Evolutionary conservation across 2,888 invertebrate species (phyloP).

Genomic region (Ctena decussata): DNA sequence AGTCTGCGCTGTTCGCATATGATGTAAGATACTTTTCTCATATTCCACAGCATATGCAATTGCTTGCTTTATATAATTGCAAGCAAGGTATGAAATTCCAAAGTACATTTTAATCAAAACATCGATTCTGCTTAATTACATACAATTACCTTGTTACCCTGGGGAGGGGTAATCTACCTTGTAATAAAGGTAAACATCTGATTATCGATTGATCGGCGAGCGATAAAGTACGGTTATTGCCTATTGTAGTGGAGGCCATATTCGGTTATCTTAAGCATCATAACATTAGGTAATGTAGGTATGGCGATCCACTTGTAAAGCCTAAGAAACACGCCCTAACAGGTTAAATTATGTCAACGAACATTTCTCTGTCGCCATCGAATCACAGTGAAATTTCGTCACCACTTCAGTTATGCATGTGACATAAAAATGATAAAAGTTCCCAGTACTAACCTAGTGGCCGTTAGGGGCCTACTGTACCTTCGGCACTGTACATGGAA

Average conservation of each 20-base stretch:
- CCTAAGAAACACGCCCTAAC: not conserved
- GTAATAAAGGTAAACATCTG: not conserved
- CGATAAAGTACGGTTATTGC: not conserved
- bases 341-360: not conserved
- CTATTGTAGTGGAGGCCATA: not conserved
- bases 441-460: no score
- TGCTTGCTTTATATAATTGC: no score
- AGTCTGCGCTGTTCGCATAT: no score
- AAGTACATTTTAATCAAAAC: not conserved
- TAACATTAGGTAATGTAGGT: not conserved
- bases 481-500: no score
- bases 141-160: not conserved
- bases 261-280: not conserved
- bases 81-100: not conserved
- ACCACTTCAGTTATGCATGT: no score
- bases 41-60: no score
- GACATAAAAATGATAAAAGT: no score
- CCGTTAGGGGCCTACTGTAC: no score
- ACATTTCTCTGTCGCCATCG: not conserved
- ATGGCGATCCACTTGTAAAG: not conserved
- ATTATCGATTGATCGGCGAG: slow-evolving; percentile 2
- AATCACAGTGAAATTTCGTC: no score
- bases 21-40: no score
- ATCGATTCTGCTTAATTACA: not conserved
- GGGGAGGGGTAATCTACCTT: not conserved